These are phyloP conservation scores for Pristiophorus japonicus DNA, from an alignment of 2,113 vertebrate genomes.

Conservation along the genomic window DNA sequence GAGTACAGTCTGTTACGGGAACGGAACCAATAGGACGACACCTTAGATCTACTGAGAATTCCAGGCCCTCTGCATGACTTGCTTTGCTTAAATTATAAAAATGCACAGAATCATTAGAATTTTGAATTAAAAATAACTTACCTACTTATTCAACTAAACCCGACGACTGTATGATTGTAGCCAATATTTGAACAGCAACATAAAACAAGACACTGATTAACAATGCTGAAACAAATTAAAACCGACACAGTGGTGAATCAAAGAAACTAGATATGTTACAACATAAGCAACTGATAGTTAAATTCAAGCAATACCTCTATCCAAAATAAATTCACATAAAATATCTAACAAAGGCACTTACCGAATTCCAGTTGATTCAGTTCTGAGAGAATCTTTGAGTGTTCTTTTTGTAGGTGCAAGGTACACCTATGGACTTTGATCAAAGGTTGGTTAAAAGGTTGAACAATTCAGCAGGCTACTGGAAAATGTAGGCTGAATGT, in stretches of 20 bases:
- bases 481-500: too few species aligned
- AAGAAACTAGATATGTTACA: neutral
- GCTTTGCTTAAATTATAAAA: neutral
- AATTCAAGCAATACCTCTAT: neutral
- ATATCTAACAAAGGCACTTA: neutral
- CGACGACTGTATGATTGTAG: neutral
- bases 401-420: neutral
- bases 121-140: neutral
- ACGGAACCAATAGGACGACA: too few species aligned
- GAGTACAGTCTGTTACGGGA: too few species aligned
- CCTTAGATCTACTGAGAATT: neutral
- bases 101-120: neutral
- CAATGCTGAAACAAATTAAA: neutral
- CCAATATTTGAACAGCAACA: neutral
- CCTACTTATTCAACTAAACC: neutral
- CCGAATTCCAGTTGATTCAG: neutral
- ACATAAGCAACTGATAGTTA: neutral
- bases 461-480: neutral
- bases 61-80: neutral
- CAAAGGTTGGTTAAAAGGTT: conserved; percentile 12
- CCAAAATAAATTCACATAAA: neutral
- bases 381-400: neutral
- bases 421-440: conserved; percentile 22
- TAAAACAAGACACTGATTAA: neutral
- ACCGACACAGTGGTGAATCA: neutral